Percentiles rank a stretch among this genome's conserved stretches.
Evolutionary conservation across 1,140 invertebrate species (phyloP).

Genomic region (Ooceraea biroi): DNA sequence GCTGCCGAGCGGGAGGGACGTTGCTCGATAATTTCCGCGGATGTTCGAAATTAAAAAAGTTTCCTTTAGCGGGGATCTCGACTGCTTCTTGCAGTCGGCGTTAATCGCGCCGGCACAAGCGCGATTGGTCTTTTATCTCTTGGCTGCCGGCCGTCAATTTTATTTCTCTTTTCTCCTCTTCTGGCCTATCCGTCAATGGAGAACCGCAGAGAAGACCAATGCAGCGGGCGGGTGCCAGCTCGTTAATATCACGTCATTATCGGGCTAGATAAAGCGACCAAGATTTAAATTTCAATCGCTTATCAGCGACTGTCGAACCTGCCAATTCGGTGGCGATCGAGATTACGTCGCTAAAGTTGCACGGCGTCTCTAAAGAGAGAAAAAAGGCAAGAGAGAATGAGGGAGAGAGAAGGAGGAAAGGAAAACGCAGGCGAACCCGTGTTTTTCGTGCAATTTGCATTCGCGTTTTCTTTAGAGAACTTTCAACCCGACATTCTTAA

Average conservation of each 20-base stretch:
- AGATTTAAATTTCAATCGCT: slow-evolving; percentile 58
- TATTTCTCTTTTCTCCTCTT: neutral
- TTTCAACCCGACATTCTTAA: slow-evolving; percentile 26
- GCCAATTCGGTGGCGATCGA: slow-evolving; percentile 24
- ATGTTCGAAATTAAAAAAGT: slow-evolving; percentile 81
- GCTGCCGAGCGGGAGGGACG: slow-evolving; percentile 60
- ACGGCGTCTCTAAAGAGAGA: neutral
- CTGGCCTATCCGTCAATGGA: neutral
- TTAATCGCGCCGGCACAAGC: slow-evolving; percentile 70
- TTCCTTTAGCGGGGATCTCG: slow-evolving; percentile 66
- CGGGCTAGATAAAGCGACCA: slow-evolving; percentile 14
- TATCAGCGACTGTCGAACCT: slow-evolving; percentile 3
- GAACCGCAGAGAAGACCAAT: slow-evolving; percentile 32
- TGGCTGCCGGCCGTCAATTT: neutral
- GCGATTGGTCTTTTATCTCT: slow-evolving; percentile 70
- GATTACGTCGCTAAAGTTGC: slow-evolving; percentile 22
- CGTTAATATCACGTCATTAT: slow-evolving; percentile 46
- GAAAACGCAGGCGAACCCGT: neutral
- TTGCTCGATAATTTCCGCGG: slow-evolving; percentile 77
- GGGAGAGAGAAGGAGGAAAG: neutral
- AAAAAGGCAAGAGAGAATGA: too few relatives aligned
- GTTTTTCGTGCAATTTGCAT: neutral
- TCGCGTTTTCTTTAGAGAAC: slow-evolving; percentile 12
- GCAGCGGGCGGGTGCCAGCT: neutral
- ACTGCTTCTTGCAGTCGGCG: slow-evolving; percentile 69